Conservation (phyloP, 1,140 invertebrate species). For the Bombus difficillimus region DNA sequence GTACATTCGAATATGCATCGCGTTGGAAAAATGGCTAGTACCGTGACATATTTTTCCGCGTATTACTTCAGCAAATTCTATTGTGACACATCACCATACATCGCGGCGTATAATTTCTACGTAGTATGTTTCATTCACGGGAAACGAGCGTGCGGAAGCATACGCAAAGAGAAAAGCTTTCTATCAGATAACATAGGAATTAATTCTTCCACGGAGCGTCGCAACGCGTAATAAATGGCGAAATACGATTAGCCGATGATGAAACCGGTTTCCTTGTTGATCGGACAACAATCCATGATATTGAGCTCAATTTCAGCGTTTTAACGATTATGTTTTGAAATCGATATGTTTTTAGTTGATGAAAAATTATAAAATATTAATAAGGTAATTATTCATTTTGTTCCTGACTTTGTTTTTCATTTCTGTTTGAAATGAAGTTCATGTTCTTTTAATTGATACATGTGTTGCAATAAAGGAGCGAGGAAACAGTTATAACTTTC, state of each 20-base stretch:
- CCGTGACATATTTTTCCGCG: too few species aligned
- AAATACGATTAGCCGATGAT: background rate
- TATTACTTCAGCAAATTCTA: too few species aligned
- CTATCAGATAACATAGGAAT: constrained; percentile 8
- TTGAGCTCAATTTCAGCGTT: background rate
- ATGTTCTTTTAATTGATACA: background rate
- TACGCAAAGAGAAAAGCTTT: constrained; percentile 14
- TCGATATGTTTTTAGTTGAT: too few species aligned
- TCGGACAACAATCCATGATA: constrained; percentile 3
- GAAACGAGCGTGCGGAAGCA: background rate
- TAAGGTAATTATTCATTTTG: background rate
- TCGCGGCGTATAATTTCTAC: background rate
- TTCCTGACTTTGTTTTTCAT: background rate
- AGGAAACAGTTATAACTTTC: constrained; percentile 6
- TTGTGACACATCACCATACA: background rate
- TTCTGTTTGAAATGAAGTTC: background rate
- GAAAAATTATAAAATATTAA: background rate
- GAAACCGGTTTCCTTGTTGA: constrained; percentile 29
- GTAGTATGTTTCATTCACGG: background rate
- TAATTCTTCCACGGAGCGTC: background rate
- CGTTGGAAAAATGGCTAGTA: background rate
- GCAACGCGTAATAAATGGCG: constrained; percentile 12
- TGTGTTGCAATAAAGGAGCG: background rate
- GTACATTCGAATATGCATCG: background rate
- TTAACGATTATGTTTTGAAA: background rate